These are phyloP conservation scores for Cheilosia variabilis DNA, from an alignment of 2,888 invertebrate species.

Conservation along the genomic window DNA sequence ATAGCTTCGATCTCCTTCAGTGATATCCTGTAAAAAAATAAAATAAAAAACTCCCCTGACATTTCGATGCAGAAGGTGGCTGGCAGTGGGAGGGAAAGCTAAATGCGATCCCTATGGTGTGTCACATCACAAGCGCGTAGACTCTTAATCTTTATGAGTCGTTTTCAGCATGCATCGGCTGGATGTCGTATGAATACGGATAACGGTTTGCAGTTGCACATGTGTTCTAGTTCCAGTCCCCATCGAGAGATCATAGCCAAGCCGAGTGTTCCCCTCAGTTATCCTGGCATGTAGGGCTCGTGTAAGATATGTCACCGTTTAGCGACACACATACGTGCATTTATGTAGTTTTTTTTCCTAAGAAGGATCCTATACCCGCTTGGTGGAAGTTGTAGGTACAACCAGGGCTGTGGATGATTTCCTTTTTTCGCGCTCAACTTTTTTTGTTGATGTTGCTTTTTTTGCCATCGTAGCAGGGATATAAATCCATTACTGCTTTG, in stretches of 20 bases:
- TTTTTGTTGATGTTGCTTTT: slow-evolving; percentile 53
- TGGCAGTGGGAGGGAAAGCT: neutral
- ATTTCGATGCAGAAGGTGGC: neutral
- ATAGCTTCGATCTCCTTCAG: slow-evolving; percentile 39
- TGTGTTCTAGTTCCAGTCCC: slow-evolving; percentile 18
- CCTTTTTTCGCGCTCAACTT: slow-evolving; percentile 27
- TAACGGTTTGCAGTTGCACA: slow-evolving; percentile 4
- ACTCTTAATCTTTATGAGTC: slow-evolving; percentile 31
- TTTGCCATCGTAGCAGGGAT: slow-evolving; percentile 42
- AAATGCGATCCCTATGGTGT: slow-evolving; percentile 25
- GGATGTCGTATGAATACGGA: slow-evolving; percentile 31
- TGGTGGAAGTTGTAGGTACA: slow-evolving; percentile 20
- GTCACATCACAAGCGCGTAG: slow-evolving; percentile 7
- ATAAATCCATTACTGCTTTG: slow-evolving; percentile 66
- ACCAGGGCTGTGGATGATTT: neutral
- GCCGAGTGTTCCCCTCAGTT: slow-evolving; percentile 18
- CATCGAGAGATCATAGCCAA: slow-evolving; percentile 57
- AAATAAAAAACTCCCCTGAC: slow-evolving; percentile 11
- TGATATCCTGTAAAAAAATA: slow-evolving; percentile 8
- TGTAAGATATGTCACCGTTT: slow-evolving; percentile 57
- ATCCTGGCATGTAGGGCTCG: slow-evolving; percentile 33
- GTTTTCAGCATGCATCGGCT: slow-evolving; percentile 15
- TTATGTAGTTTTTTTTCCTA: neutral
- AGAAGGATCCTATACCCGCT: neutral
- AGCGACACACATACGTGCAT: slow-evolving; percentile 44